Conservation (phyloP, 1,140 invertebrate genomes). For the Teleogryllus occipitalis region DNA sequence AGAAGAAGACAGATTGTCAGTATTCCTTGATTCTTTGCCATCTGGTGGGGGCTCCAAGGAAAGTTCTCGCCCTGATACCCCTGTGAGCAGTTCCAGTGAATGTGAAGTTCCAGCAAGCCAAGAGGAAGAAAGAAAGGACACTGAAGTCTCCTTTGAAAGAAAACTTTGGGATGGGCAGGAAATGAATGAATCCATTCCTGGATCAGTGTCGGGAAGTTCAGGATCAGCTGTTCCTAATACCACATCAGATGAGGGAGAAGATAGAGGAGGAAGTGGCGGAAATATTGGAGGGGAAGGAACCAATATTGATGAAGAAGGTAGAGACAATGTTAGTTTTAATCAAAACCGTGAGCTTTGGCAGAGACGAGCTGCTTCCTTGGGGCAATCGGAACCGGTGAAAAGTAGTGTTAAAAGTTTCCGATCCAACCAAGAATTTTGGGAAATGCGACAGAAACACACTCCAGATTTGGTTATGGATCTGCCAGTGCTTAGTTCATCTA, state of each 20-base stretch:
- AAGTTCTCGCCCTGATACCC: slow-evolving; percentile 13
- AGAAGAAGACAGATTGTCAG: slow-evolving; percentile 27
- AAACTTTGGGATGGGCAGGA: slow-evolving; percentile 15
- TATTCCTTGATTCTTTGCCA: slow-evolving; percentile 26
- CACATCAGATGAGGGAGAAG: slow-evolving; percentile 13
- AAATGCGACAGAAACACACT: slow-evolving; percentile 56
- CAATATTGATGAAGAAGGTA: slow-evolving; percentile 21
- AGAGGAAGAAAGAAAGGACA: not conserved
- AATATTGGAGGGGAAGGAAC: slow-evolving; percentile 28
- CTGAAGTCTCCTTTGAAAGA: not conserved
- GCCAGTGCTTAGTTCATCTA: slow-evolving; percentile 44
- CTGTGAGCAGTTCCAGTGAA: slow-evolving; percentile 16
- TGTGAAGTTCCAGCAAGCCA: not conserved
- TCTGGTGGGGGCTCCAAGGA: slow-evolving; percentile 23
- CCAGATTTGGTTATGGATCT: slow-evolving; percentile 86
- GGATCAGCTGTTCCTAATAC: not conserved
- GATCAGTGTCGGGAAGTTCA: not conserved
- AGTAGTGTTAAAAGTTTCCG: slow-evolving; percentile 19
- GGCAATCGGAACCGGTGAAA: slow-evolving; percentile 34
- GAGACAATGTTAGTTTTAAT: slow-evolving; percentile 29
- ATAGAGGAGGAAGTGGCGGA: slow-evolving; percentile 35
- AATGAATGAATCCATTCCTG: not conserved
- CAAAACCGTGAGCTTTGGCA: slow-evolving; percentile 54
- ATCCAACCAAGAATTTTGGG: slow-evolving; percentile 40
- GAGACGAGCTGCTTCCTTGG: slow-evolving; percentile 46